These are phyloP conservation scores for Syngnathus scovelli DNA, from an alignment of 2,113 vertebrate species.

Conservation along the genomic window DNA sequence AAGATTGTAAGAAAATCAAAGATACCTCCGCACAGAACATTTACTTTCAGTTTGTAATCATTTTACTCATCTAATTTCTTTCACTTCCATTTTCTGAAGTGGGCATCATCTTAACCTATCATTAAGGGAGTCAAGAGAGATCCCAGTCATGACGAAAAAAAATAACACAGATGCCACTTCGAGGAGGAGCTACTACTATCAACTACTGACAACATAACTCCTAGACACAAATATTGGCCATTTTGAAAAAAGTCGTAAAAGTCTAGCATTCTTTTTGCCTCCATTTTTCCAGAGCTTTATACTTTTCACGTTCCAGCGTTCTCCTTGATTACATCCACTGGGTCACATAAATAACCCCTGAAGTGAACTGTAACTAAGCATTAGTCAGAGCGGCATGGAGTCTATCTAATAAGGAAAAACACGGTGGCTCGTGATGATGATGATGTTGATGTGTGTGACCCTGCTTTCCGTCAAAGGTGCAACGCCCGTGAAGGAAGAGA, in stretches of 20 bases:
- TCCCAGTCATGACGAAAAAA: not conserved
- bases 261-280: too few species aligned
- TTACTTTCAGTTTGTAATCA: not conserved
- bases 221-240: too few species aligned
- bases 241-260: too few species aligned
- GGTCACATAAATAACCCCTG: conserved; percentile 36
- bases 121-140: not conserved
- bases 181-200: too few species aligned
- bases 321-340: conserved; percentile 50
- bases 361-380: conserved; percentile 45
- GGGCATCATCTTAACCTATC: not conserved
- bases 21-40: not conserved
- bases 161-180: not conserved
- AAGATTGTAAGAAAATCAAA: not conserved
- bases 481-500: not conserved
- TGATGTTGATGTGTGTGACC: not conserved
- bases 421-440: conserved; percentile 2
- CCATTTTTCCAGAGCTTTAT: not conserved
- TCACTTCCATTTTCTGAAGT: not conserved
- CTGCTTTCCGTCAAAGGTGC: not conserved
- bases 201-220: too few species aligned
- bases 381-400: conserved; percentile 11
- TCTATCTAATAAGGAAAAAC: conserved; percentile 10
- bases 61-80: not conserved
- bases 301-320: conserved; percentile 23